Percentiles rank a stretch among this genome's conserved stretches.
phyloP scores from a whole-genome alignment of 2,888 invertebrate genomes.

The Sarcophaga subvicina region DNA sequence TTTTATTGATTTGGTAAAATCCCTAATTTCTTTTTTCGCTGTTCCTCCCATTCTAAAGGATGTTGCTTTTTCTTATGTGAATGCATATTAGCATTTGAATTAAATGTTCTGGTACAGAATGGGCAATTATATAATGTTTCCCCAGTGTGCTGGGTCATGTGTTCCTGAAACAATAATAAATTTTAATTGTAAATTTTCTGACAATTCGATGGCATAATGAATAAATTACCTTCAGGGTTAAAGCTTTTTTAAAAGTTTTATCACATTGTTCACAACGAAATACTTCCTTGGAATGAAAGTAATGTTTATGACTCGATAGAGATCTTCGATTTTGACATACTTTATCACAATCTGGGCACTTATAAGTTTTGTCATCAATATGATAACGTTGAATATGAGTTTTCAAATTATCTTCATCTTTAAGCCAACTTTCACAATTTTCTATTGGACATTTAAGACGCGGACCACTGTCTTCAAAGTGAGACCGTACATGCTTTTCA shows the following conservation, averaged over 20 bases:
- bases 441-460: conserved; percentile 79
- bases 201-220: background rate
- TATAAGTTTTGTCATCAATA: conserved; percentile 70
- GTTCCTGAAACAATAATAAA: conserved; percentile 73
- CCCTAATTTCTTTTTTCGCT: conserved; percentile 77
- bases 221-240: conserved; percentile 76
- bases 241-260: conserved; percentile 80
- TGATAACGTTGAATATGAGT: conserved; percentile 79
- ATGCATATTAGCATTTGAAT: conserved; percentile 81
- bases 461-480: conserved; percentile 77
- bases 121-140: conserved; percentile 80
- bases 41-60: conserved; percentile 77
- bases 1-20: conserved; percentile 55
- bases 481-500: conserved; percentile 78
- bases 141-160: conserved; percentile 80
- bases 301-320: conserved; percentile 78
- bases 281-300: conserved; percentile 77
- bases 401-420: conserved; percentile 78
- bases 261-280: conserved; percentile 78
- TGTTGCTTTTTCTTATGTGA: conserved; percentile 81
- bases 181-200: background rate
- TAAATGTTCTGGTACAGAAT: conserved; percentile 80
- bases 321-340: conserved; percentile 79
- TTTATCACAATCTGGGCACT: conserved; percentile 78
- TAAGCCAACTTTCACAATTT: conserved; percentile 80